Evolutionary conservation across 2,888 invertebrate species (phyloP), one percentile per base, ranked within the genome.

Genomic region (Ormyrus pomaceus): DNA sequence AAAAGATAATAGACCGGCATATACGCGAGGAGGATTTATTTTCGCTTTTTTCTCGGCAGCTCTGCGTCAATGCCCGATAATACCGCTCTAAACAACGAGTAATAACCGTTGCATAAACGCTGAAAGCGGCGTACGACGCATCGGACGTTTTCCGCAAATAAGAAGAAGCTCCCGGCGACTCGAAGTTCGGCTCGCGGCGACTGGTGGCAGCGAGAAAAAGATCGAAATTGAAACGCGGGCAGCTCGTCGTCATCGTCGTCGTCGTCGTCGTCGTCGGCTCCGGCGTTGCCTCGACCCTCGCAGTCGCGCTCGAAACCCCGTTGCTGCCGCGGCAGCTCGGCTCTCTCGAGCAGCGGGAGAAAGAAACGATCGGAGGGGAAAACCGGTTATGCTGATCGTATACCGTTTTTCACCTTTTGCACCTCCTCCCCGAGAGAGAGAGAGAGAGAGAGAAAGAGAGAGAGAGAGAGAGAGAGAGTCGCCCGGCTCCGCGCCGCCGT

Each of bases 381-480:
- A 88, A 88, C 88, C 87, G 88, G 88, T 88, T 88, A 88, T 88
- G 87, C 85, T 86, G 87, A 88, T 88, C 86, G 83, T 85, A 85
- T 87, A 87, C 84, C 85, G 87, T 87, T 88, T 88, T 88, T 87
- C 87, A 86, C 86, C 87, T 87, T 88, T 87, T 87, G 85, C 87
- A 84, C 84, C 85, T 85, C 84, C 84, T 83, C 83, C 82, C 77
- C 74, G 77, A 64, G 46, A 66, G 50, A 80, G 81, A 78, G 71
- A 79, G 74, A 19, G n/a, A 4, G 34, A 9, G 13, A 8, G 53
- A 0, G 45, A 11, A 62, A 45, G 45, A n/a, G n/a, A n/a, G n/a
- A n/a, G 8, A 34, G 13, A 11, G n/a, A 4, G 34, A 9, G 13
- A 8, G 53, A 0, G 45, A 11, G 69, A 45, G 45, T 48, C 34